A percentile compares a stretch with the other conserved stretches of the same genome.
These are phyloP conservation scores for Palythoa caribaeorum DNA, from an alignment of 92 coral and sea anemone species.

Conservation along the genomic window DNA sequence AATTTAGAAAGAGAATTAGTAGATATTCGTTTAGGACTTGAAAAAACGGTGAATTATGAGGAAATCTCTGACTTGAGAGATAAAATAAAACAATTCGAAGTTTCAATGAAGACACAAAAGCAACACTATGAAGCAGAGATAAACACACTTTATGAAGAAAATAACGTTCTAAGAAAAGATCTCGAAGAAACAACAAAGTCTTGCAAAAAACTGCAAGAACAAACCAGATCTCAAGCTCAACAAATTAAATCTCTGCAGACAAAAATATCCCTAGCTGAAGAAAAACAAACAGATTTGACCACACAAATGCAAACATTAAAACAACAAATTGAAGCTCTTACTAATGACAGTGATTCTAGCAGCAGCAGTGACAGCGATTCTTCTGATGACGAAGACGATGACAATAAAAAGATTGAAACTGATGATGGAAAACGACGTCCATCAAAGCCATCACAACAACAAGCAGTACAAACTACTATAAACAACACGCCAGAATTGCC, in stretches of 20 bases:
- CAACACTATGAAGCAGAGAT: conserved; percentile 38
- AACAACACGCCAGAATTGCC: conserved; percentile 16
- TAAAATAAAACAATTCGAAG: conserved; percentile 36
- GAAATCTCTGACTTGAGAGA: conserved; percentile 42
- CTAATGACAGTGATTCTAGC: conserved; percentile 11
- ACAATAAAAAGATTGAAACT: conserved; percentile 3
- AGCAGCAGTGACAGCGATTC: not conserved
- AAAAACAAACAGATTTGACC: conserved; percentile 32
- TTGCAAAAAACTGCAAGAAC: conserved; percentile 36
- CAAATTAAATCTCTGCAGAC: conserved; percentile 31
- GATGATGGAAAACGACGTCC: not conserved
- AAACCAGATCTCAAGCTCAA: conserved; percentile 22
- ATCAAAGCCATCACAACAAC: not conserved
- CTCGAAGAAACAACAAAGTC: conserved; percentile 33
- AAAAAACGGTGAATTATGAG: conserved; percentile 29
- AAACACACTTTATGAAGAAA: conserved; percentile 24
- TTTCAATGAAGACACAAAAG: conserved; percentile 26
- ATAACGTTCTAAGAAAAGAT: conserved; percentile 23
- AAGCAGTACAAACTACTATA: not conserved
- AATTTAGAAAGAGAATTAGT: conserved; percentile 40
- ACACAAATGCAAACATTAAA: conserved; percentile 29
- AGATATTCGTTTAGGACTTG: conserved; percentile 35
- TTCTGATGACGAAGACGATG: conserved; percentile 41
- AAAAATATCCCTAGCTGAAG: conserved; percentile 29
- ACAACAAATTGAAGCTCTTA: conserved; percentile 22